Evolutionary conservation across 2,888 invertebrate genomes (phyloP).

Genomic region (Lasioglossum leucozonium): DNA sequence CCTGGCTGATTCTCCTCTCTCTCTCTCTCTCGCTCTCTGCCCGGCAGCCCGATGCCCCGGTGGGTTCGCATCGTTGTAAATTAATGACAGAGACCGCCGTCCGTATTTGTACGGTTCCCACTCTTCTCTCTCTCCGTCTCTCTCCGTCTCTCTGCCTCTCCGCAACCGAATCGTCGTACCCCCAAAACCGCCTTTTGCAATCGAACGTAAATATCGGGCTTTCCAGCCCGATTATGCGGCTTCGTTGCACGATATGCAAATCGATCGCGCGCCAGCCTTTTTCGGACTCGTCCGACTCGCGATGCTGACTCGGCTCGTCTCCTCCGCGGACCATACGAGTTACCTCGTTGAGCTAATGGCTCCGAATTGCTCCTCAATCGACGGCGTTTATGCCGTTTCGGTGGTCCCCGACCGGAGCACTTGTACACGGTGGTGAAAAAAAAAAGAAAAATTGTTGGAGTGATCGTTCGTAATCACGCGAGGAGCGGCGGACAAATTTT

Average conservation of each 20-base stretch:
- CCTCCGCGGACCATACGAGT: neutral
- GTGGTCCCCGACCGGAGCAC: neutral
- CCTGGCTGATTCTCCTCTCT: neutral
- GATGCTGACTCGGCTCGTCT: neutral
- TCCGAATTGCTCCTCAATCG: slow-evolving; percentile 29
- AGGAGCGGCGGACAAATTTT: neutral
- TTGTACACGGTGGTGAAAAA: neutral
- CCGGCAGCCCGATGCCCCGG: neutral
- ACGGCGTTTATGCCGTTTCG: slow-evolving; percentile 8
- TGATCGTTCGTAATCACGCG: neutral
- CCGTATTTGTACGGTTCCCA: slow-evolving; percentile 25
- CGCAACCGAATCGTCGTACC: neutral
- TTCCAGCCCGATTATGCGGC: slow-evolving; percentile 30
- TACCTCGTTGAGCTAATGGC: slow-evolving; percentile 24
- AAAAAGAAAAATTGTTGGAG: neutral
- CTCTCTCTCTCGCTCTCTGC: neutral
- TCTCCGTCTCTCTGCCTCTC: too few species aligned
- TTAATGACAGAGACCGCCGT: slow-evolving; percentile 30
- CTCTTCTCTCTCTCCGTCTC: too few species aligned
- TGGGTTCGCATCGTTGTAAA: slow-evolving; percentile 32
- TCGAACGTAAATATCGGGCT: slow-evolving; percentile 38
- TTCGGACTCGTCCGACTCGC: slow-evolving; percentile 20
- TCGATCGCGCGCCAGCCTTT: slow-evolving; percentile 4
- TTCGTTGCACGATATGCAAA: slow-evolving; percentile 29
- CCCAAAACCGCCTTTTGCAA: slow-evolving; percentile 4